Conservation (phyloP, 1,140 invertebrate genomes). For the Aphaenogaster ashmeadi region DNA sequence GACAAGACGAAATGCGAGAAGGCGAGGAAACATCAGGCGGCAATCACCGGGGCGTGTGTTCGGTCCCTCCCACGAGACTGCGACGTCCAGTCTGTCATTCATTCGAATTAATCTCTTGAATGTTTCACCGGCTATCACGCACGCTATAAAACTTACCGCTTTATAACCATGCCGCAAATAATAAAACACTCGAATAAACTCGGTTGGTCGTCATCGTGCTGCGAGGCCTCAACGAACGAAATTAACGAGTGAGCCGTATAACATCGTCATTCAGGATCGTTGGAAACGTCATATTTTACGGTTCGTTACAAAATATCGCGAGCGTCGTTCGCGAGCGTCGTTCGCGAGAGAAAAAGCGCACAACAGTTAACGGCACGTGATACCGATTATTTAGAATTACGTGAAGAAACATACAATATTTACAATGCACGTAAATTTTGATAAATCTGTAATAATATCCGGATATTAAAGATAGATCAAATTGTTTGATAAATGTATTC, state of each 20-base stretch:
- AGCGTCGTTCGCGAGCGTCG: neutral
- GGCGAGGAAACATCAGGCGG: constrained; percentile 63
- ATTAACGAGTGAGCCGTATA: constrained; percentile 39
- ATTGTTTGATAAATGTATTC: neutral
- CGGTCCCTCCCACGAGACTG: constrained; percentile 64
- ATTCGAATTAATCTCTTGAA: constrained; percentile 75
- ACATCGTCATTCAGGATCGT: constrained; percentile 27
- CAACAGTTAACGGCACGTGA: constrained; percentile 21
- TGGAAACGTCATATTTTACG: constrained; percentile 46
- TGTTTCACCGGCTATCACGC: constrained; percentile 69
- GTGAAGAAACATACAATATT: neutral
- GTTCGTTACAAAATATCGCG: constrained; percentile 54
- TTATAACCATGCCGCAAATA: constrained; percentile 61
- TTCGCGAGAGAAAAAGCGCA: neutral
- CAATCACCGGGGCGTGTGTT: constrained; percentile 73
- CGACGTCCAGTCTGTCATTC: constrained; percentile 74
- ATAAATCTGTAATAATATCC: neutral
- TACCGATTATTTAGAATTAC: constrained; percentile 22
- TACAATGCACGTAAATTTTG: neutral
- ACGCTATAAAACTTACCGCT: constrained; percentile 66
- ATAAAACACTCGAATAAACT: constrained; percentile 63
- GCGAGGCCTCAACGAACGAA: constrained; percentile 31
- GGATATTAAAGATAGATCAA: neutral
- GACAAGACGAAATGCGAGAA: constrained; percentile 10
- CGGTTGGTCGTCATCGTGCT: constrained; percentile 30